A percentile compares a stretch with the other conserved stretches of the same genome.
phyloP scores from a whole-genome alignment of 1,140 invertebrate genomes.

The Oryctes rhinoceros region DNA sequence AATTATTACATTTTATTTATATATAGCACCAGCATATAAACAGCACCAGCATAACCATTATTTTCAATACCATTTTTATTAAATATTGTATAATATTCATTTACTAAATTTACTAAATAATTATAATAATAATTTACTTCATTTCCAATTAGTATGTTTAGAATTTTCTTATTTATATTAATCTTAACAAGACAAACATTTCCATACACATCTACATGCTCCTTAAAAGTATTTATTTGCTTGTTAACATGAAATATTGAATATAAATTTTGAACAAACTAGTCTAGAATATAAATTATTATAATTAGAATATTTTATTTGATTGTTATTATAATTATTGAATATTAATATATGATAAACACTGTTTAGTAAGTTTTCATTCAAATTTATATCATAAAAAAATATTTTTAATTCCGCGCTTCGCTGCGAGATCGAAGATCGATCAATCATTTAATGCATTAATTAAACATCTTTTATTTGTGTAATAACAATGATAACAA shows the following conservation, averaged over 20 bases:
- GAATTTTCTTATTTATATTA: not conserved
- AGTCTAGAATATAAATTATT: constrained; percentile 1
- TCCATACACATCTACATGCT: too few relatives aligned
- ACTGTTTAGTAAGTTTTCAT: too few relatives aligned
- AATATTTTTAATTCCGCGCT: not conserved
- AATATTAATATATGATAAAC: too few relatives aligned
- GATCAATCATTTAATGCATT: not conserved
- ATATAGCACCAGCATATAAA: too few relatives aligned
- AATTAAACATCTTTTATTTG: too few relatives aligned
- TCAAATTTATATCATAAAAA: constrained; percentile 3
- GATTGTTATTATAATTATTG: too few relatives aligned
- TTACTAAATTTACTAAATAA: not conserved
- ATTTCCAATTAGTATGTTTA: not conserved
- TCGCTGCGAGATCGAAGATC: too few relatives aligned
- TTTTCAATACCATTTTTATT: too few relatives aligned
- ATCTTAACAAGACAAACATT: not conserved
- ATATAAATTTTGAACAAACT: not conserved
- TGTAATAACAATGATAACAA: too few relatives aligned
- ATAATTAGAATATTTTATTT: not conserved
- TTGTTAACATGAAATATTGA: not conserved
- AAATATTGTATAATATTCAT: not conserved
- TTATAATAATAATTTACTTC: not conserved
- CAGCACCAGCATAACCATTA: too few relatives aligned
- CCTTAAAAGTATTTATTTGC: too few relatives aligned
- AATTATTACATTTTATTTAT: too few relatives aligned